Conservation (phyloP, 2,888 invertebrate species). For the Lasioglossum pauxillum region DNA sequence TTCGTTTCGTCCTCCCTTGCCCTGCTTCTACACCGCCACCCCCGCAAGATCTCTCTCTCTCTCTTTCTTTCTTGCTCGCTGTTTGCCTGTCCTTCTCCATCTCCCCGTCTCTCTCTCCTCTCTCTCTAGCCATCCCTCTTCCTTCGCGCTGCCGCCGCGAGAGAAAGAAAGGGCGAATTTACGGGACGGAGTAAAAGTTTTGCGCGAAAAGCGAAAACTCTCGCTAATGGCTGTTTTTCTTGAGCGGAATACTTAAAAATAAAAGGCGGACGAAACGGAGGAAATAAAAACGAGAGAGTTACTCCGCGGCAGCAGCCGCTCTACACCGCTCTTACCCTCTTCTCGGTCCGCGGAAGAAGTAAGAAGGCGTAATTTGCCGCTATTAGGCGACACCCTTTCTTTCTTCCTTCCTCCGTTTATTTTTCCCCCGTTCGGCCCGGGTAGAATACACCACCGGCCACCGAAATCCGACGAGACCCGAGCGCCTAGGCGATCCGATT, state of each 20-base stretch:
- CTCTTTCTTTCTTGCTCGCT: not conserved
- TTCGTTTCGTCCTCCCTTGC: slow-evolving; percentile 35
- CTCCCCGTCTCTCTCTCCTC: not conserved
- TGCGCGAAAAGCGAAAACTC: slow-evolving; percentile 84
- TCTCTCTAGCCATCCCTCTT: slow-evolving; percentile 59
- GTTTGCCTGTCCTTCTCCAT: not conserved
- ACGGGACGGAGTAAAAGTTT: slow-evolving; percentile 81
- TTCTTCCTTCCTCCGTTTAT: slow-evolving; percentile 16
- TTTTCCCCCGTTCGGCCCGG: not conserved
- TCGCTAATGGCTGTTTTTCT: slow-evolving; percentile 85
- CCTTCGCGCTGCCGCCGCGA: slow-evolving; percentile 30
- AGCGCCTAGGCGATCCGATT: not conserved
- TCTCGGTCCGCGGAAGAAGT: slow-evolving; percentile 65
- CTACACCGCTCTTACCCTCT: slow-evolving; percentile 70
- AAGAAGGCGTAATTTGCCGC: slow-evolving; percentile 80
- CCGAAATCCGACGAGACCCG: not conserved
- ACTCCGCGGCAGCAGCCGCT: slow-evolving; percentile 48
- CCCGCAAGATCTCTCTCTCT: not conserved
- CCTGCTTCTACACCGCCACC: not conserved
- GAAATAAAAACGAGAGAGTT: slow-evolving; percentile 80
- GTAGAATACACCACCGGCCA: not conserved
- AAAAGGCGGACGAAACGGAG: slow-evolving; percentile 62
- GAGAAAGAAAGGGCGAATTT: slow-evolving; percentile 67
- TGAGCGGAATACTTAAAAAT: slow-evolving; percentile 83
- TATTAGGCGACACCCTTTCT: slow-evolving; percentile 75